Evolutionary conservation across 2,888 invertebrate genomes (phyloP), one percentile per base, ranked within the genome.

Genomic region (Melikaiella ostensackeni): DNA sequence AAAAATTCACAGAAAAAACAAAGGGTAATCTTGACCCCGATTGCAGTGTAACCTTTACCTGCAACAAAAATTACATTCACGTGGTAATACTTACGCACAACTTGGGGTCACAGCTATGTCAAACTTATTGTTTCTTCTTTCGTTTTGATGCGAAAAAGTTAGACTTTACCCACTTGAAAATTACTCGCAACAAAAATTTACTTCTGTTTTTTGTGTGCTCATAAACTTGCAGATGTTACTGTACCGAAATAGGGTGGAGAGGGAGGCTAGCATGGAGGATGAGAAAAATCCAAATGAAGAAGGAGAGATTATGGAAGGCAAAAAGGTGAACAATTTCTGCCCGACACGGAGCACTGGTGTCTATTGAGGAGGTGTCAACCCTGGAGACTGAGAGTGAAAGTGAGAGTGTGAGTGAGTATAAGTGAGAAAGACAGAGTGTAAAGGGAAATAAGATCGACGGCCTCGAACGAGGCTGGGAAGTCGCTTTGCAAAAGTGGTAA

Each of bases 371-470:
- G 81, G 79, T 82, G 84, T 84, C 85, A 82, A 86, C 75, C 80
- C 79, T 79, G 77, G 42, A 42, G 64, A 16, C n/a, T 38, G 42
- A 64, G 64, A 38, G 38, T 38, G 35, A 64, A 64, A 64, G 64
- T 42, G 24, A 64, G 24, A 64, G 38, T 16, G 16, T 16, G 63
- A 33, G 38, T 42, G 33, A 42, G 24, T 13, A 13, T n/a, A n/a
- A 42, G 19, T 9, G 21, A 64, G 38, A 42, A 79, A 75, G 79
- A 42, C 5, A 81, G 81, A 83, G 80, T 83, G 82, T 82, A 85
- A 85, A 85, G 82, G 81, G 80, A 82, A 83, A 82, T 80, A 82
- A 85, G 81, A 81, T 81, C 79, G 82, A 80, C 73, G 64, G 74
- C 74, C 57, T 73, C 4, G 70, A 4, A 30, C 30, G 64, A 55